These are phyloP conservation scores for Tanaodytes sp. DNA, from an alignment of 2,888 invertebrate genomes.

Conservation along the genomic window DNA sequence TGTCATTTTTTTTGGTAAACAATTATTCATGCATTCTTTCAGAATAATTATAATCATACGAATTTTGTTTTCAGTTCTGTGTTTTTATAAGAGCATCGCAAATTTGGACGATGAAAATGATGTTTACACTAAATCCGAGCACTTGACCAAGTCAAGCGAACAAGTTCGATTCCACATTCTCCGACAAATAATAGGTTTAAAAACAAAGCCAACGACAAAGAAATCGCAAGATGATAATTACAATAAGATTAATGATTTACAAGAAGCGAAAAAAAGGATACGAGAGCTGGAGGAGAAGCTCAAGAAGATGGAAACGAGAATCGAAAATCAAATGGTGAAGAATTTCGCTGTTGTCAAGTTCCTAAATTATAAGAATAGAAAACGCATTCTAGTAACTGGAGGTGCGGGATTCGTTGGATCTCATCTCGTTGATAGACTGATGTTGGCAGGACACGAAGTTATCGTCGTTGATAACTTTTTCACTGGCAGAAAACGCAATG, in stretches of 20 bases:
- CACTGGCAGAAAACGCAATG: slow-evolving; percentile 96
- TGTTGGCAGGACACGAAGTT: slow-evolving; percentile 96
- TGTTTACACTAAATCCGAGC: slow-evolving; percentile 45
- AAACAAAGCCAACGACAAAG: not conserved
- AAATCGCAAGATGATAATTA: slow-evolving; percentile 47
- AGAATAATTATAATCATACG: not conserved
- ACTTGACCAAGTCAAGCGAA: slow-evolving; percentile 20
- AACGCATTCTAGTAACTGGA: slow-evolving; percentile 94
- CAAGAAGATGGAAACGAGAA: slow-evolving; percentile 80
- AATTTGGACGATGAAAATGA: slow-evolving; percentile 65
- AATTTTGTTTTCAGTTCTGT: slow-evolving; percentile 66
- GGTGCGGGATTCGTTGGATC: slow-evolving; percentile 99
- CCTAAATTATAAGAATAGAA: slow-evolving; percentile 91
- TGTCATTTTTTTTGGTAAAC: no score
- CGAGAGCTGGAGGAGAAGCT: slow-evolving; percentile 82
- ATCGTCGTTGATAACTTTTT: slow-evolving; percentile 99
- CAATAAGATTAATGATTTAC: slow-evolving; percentile 73
- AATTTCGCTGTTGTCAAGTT: slow-evolving; percentile 93
- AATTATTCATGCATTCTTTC: no score
- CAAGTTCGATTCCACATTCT: slow-evolving; percentile 7
- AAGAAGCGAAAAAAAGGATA: slow-evolving; percentile 79
- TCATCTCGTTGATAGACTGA: slow-evolving; percentile 94
- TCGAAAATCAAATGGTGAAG: slow-evolving; percentile 77
- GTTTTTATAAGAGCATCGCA: slow-evolving; percentile 72
- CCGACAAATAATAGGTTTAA: slow-evolving; percentile 28